Evolutionary conservation across 2,888 invertebrate genomes (phyloP).

Genomic region (Strigamia transsilvanica): DNA sequence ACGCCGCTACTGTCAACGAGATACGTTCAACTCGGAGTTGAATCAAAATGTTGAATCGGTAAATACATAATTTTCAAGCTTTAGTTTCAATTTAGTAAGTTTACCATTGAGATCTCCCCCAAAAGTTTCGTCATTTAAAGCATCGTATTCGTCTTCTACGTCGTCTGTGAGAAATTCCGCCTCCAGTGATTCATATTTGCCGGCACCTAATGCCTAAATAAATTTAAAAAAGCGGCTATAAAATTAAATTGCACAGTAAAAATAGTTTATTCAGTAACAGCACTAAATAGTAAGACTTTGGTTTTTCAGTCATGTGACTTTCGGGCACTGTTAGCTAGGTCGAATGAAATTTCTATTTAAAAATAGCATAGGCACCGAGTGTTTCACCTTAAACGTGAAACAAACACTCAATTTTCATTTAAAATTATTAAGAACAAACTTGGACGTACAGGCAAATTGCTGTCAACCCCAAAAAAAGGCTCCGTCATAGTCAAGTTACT

Average conservation of each 20-base stretch:
- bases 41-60: not conserved
- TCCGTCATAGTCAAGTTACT: conserved; percentile 3
- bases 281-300: not conserved
- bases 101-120: conserved; percentile 71
- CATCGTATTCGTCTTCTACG: conserved; percentile 84
- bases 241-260: not conserved
- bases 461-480: conserved; percentile 1
- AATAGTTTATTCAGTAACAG: not conserved
- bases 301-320: not conserved
- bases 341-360: not conserved
- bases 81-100: not conserved
- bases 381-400: not conserved
- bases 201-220: conserved; percentile 37
- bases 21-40: too few species aligned
- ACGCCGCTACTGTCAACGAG: too few species aligned
- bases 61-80: not conserved
- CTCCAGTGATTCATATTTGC: conserved; percentile 45
- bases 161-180: conserved; percentile 71
- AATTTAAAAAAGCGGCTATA: not conserved
- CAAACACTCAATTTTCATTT: not conserved
- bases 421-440: not conserved
- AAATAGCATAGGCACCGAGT: not conserved
- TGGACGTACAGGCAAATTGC: not conserved
- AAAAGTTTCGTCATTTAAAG: conserved; percentile 91
- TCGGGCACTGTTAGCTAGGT: not conserved